phyloP scores from a whole-genome alignment of 2,888 invertebrate genomes.

The Agrotis segetum region DNA sequence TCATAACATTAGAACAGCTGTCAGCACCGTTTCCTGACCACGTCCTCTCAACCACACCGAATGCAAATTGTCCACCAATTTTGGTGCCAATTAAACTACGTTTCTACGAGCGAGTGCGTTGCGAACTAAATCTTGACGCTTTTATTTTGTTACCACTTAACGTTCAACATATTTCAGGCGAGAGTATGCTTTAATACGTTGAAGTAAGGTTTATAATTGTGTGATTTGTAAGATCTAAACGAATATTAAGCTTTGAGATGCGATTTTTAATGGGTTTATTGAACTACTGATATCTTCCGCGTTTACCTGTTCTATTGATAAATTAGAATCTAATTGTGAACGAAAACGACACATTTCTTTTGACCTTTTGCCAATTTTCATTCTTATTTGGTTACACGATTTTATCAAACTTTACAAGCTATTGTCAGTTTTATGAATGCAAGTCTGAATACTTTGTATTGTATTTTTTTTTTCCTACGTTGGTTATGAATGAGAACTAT shows the following conservation, averaged over 20 bases:
- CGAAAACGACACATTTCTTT: slow-evolving; percentile 3
- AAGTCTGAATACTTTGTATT: slow-evolving; percentile 19
- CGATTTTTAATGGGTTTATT: slow-evolving; percentile 78
- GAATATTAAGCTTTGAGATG: slow-evolving; percentile 64
- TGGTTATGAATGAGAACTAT: slow-evolving; percentile 33
- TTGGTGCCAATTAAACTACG: slow-evolving; percentile 67
- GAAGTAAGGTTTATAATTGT: slow-evolving; percentile 49
- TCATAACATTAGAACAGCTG: slow-evolving; percentile 66
- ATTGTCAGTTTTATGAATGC: slow-evolving; percentile 13
- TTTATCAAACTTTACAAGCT: slow-evolving; percentile 21
- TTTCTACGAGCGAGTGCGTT: slow-evolving; percentile 66
- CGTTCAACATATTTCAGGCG: slow-evolving; percentile 28
- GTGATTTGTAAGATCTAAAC: slow-evolving; percentile 24
- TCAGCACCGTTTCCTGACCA: slow-evolving; percentile 66
- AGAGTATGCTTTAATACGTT: slow-evolving; percentile 55
- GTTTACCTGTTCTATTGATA: slow-evolving; percentile 57
- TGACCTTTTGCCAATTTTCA: background rate
- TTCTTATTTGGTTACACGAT: slow-evolving; percentile 3
- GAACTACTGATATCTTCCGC: slow-evolving; percentile 73
- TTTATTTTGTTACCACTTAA: slow-evolving; percentile 62
- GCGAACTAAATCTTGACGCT: slow-evolving; percentile 68
- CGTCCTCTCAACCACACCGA: slow-evolving; percentile 53
- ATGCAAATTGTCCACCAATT: slow-evolving; percentile 64
- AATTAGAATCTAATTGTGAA: slow-evolving; percentile 20
- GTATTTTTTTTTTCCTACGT: slow-evolving; percentile 33